Base-by-base conservation (phyloP, 2,888 invertebrate species). In the Metellina segmentata region DNA sequence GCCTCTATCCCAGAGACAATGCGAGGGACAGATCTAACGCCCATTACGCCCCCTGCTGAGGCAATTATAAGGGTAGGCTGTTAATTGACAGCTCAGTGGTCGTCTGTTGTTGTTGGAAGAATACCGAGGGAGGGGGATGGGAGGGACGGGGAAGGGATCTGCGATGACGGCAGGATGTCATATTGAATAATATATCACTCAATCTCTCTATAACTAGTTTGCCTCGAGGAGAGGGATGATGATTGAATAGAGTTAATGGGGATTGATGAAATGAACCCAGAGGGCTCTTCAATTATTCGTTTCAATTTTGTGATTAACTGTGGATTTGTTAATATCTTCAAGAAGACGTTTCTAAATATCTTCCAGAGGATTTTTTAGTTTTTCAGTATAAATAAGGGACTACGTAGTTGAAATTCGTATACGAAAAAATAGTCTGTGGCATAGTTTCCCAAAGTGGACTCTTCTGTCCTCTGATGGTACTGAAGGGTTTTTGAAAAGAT, bases 51-150 rank as follows among this genome's bases (percentile, higher is more conserved):
- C 85, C 85, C 78, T 49, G 81, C 81, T 72, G 87, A 81, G 74
- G 81, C 81, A 87, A 87, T 87, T 87, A 87, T 72, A 61, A 79
- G 51, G 7, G 72, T 81, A 19, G 49, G n/a, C 81, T 70, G 86
- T 86, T 79, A 78, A 87, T 72, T 87, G 87, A 87, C 87, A 87
- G 87, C 81, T 87, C 81, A 71, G 87, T 81, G 87, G 81, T 81
- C 48, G 72, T 72, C 70, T 53, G 61, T 20, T 16, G 61, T 69
- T 49, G 49, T 77, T 49, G 77, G 48, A 71, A 70, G 77, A 78
- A 78, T 70, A 75, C 69, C 20, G 48, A 61, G 61, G 61, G 81
- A 48, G 9, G n/a, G n/a, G n/a, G n/a, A n/a, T n/a, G n/a, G n/a
- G n/a, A n/a, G n/a, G n/a, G 77, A 13, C 8, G 19, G 6, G 19